Evolutionary conservation across 2,888 invertebrate genomes (phyloP), one percentile per base, ranked within the genome.

Genomic region (Gnatocerus cornutus): DNA sequence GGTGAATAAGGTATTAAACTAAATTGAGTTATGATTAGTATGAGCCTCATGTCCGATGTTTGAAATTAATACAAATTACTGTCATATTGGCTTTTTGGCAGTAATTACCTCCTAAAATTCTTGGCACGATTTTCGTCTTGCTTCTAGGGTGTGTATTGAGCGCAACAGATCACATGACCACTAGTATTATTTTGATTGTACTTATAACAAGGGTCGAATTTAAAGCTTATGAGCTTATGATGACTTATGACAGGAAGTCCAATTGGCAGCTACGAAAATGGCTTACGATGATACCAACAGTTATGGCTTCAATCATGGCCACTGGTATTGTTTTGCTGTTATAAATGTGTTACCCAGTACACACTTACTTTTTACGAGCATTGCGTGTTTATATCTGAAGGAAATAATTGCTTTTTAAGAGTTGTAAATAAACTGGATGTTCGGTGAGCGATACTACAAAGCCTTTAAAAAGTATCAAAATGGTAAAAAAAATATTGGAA

Each of bases 121-220:
- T 16, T 9, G 39, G 39, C 55, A 55, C 55, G 55, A 39, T 13
- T 21, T 10, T 21, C 16, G 4, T 37, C 21, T 55, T 55, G 14
- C 39, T 55, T 39, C 6, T 16, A 21, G 14, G n/a, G 14, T 55
- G 39, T 29, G 30, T 52, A 52, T 55, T 39, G 55, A 55, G 39
- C 41, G 21, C 9, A 41, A 52, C 55, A 39, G 12, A 39, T 33
- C 55, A 55, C 55, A 55, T 53, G 52, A 30, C 52, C 52, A 30
- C 33, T 10, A n/a, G 27, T 14, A 53, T 37, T 53, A 13, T 55
- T 55, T 30, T 55, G 33, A n/a, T 37, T 53, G 12, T n/a, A 12
- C 16, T 12, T 13, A 3, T 8, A 48, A 21, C 27, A 7, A 43
- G 12, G 13, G 5, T 43, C 7, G 43, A 43, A 3, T 43, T 7